phyloP scores from a whole-genome alignment of 1,140 invertebrate genomes.

The Xylocopa sonorina region DNA sequence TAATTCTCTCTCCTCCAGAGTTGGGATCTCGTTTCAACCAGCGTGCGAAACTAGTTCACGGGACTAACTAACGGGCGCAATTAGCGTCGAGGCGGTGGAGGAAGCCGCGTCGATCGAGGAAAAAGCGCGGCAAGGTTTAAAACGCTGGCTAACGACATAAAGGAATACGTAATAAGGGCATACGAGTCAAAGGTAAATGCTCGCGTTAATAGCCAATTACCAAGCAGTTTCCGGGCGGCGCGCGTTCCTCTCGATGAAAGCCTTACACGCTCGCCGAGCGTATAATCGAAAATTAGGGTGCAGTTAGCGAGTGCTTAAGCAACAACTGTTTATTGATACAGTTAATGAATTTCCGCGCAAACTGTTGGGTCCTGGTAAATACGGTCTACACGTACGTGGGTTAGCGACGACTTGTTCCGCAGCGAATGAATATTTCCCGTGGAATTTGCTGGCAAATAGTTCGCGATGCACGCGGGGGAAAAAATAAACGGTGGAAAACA shows the following conservation, averaged over 20 bases:
- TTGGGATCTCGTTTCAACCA: background rate
- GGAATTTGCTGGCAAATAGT: background rate
- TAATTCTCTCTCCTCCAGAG: background rate
- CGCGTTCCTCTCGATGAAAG: conserved; percentile 14
- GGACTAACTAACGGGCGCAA: background rate
- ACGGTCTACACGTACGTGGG: background rate
- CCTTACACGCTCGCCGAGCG: conserved; percentile 25
- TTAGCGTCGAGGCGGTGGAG: background rate
- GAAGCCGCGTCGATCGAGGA: conserved; percentile 6
- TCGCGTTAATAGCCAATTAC: conserved; percentile 39
- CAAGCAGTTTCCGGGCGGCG: conserved; percentile 22
- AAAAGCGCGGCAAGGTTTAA: conserved; percentile 8
- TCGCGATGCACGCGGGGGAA: background rate
- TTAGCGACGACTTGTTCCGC: background rate
- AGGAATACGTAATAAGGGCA: conserved; percentile 35
- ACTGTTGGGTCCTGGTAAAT: background rate
- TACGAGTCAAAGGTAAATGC: conserved; percentile 36
- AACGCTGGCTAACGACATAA: conserved; percentile 10
- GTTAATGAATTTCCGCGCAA: conserved; percentile 35
- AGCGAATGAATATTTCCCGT: background rate
- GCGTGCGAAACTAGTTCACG: background rate
- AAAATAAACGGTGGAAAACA: background rate
- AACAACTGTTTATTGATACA: conserved; percentile 42
- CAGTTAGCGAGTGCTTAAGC: conserved; percentile 33
- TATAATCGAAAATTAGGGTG: conserved; percentile 40